Evolutionary conservation across 2,888 invertebrate genomes (phyloP).

Genomic region (Andricus curvator): DNA sequence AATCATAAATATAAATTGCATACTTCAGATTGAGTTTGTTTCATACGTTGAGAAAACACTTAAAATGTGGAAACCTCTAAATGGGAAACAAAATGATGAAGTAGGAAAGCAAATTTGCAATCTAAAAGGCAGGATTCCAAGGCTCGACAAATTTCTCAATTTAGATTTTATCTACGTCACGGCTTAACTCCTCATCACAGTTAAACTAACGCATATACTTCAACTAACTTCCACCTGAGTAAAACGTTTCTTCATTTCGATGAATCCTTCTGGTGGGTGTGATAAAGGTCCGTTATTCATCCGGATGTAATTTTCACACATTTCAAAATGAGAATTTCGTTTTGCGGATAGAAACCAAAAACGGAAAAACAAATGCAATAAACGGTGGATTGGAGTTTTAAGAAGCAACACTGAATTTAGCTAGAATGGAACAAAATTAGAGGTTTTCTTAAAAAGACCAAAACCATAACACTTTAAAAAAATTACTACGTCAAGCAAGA

Average conservation of each 20-base stretch:
- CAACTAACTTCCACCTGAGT: neutral
- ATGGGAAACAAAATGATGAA: neutral
- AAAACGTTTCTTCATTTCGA: neutral
- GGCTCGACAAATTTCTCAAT: conserved; percentile 52
- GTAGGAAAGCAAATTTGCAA: neutral
- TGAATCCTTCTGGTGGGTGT: no score
- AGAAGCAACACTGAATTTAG: no score
- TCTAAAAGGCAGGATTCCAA: neutral
- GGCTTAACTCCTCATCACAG: neutral
- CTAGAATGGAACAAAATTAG: no score
- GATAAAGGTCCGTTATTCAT: no score
- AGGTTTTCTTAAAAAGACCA: no score
- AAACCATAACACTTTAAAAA: no score
- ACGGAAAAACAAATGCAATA: no score
- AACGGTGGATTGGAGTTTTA: no score
- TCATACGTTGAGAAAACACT: neutral
- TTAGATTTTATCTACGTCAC: conserved; percentile 50
- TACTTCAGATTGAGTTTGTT: neutral
- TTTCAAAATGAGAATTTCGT: no score
- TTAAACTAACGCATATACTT: neutral
- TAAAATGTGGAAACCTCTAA: neutral
- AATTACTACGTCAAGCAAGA: no score
- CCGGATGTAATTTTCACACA: no score
- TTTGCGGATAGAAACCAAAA: no score
- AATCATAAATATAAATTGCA: neutral